Base-by-base conservation (phyloP, 1,140 invertebrate genomes). In the Caerostris extrusa region DNA sequence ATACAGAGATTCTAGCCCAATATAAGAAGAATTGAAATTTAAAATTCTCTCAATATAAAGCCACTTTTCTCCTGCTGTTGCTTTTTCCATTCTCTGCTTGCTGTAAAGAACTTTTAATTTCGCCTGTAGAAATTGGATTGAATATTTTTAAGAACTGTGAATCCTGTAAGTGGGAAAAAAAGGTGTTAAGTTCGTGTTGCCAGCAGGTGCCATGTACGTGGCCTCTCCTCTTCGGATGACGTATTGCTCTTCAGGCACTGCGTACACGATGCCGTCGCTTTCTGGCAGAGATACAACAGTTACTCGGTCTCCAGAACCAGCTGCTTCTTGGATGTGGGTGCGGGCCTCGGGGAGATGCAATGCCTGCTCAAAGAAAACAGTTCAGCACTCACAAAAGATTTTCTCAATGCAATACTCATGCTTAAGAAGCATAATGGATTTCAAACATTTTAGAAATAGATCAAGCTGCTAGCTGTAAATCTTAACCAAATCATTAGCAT, bases 181-280 rank as follows among this genome's bases (percentile, higher is more conserved):
- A 4, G 85, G 19, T 19, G 94, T 93, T 17, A 93, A 56, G 12
- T 53, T 53, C 3, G 86, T 55, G 17, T 94, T 93, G 55, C 91
- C 91, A 50, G 64, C 57, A 10, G 94, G 94, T 58, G 91, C 87
- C 60, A 94, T 64, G 7, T 94, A 94, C 3, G 94, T 93, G 3
- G 69, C 86, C 7, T 93, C 91, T 55, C 89, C 89, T 56, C 88
- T 67, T 77, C 87, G 57, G 14, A 94, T 93, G 8, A 94, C 94
- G n/a, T 94, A 94, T 60, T 93, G 77, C 50, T 94, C 87, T 34
- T 94, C 94, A 34, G 94, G 94, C 19, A 94, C 94, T 8, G 94
- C 94, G 19, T 94, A 94, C 4, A 94, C 91, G 7, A 94, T 90
- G 1, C 91, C 91, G 19, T 93, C 86, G 3, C 50, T 85, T 85